Conservation (phyloP, 2,113 vertebrate genomes). For the Chloroceryle aenea region DNA sequence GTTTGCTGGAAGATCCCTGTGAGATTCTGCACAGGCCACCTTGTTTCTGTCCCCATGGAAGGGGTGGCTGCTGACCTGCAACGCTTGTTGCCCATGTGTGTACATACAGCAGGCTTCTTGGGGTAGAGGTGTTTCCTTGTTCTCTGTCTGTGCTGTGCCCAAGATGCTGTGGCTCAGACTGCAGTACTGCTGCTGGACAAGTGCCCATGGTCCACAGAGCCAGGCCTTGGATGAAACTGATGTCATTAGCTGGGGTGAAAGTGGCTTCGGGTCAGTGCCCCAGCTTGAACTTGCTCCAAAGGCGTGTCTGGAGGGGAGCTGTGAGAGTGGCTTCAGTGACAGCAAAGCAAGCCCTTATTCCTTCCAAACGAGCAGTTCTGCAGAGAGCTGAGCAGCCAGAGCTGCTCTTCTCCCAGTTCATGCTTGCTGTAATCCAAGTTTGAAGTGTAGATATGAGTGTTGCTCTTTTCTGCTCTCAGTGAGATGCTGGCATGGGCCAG, state of each 20-base stretch:
- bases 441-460: background rate
- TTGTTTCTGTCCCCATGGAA: slow-evolving; percentile 56
- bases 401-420: background rate
- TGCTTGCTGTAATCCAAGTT: background rate
- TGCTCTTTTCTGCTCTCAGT: slow-evolving; percentile 69
- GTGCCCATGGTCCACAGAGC: background rate
- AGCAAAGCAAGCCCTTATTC: background rate
- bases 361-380: background rate
- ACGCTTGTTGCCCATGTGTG: background rate
- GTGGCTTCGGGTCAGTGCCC: background rate
- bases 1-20: background rate
- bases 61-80: background rate
- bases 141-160: rapidly evolving
- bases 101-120: background rate
- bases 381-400: background rate
- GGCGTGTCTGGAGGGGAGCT: background rate
- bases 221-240: background rate
- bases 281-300: background rate
- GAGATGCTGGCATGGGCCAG: slow-evolving; percentile 98
- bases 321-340: background rate
- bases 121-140: rapidly evolving
- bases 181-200: background rate
- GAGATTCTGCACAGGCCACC: background rate
- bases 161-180: background rate
- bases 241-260: background rate